Percentiles rank a stretch among this genome's conserved stretches.
Conservation (phyloP, 2,113 vertebrate genomes). For the Leptodactylus fuscus region DNA sequence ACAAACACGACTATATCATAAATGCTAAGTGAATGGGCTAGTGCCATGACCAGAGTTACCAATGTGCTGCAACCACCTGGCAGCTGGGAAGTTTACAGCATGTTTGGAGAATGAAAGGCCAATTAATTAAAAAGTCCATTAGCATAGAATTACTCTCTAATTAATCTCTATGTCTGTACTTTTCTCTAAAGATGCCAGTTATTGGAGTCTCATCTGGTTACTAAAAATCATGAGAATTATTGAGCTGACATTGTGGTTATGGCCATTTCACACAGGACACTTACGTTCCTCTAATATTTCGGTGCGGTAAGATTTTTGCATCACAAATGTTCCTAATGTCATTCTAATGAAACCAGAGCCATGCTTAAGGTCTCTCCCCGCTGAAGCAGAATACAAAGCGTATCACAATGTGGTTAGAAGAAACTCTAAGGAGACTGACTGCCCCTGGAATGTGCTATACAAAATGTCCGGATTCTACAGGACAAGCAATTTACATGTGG, state of each 20-base stretch:
- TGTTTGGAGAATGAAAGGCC: no score
- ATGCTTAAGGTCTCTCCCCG: no score
- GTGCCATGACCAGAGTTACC: no score
- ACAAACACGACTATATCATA: no score
- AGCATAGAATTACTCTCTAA: background rate
- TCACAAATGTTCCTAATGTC: constrained; percentile 5
- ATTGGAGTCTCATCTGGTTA: background rate
- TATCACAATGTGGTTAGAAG: background rate
- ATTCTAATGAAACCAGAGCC: background rate
- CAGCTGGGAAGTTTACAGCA: background rate
- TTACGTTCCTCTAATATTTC: background rate
- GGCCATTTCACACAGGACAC: background rate
- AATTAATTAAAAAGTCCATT: no score
- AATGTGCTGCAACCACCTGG: background rate
- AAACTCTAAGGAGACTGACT: background rate
- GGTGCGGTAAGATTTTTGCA: background rate
- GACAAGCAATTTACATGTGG: no score
- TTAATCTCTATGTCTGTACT: background rate
- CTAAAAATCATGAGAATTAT: background rate
- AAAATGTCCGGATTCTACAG: no score
- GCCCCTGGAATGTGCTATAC: no score
- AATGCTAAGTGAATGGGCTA: no score
- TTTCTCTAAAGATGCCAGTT: background rate
- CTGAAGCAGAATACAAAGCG: background rate
- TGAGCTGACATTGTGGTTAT: background rate